These are phyloP conservation scores for Tenebrosternarchus preto DNA, from an alignment of 2,113 vertebrate genomes.

Conservation along the genomic window DNA sequence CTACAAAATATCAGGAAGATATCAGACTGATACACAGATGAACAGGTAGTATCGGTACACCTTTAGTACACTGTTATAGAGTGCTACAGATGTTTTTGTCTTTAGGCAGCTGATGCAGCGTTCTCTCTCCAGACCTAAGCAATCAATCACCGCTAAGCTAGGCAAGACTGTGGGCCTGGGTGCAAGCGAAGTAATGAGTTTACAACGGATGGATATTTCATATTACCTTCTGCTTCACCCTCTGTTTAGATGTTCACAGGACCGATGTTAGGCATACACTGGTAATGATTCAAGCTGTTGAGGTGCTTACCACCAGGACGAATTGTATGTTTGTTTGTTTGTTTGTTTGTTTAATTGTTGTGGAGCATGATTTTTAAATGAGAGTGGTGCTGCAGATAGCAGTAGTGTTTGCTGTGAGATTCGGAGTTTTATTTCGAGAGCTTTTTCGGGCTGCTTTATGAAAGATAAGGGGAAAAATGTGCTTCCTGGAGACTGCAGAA, in stretches of 20 bases:
- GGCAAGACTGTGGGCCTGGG: conserved; percentile 54
- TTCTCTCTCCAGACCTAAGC: conserved; percentile 48
- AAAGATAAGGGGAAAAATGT: neutral
- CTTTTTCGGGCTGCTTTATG: neutral
- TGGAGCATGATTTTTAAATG: neutral
- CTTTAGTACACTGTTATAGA: too few species aligned
- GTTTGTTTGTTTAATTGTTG: neutral
- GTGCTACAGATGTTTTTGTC: neutral
- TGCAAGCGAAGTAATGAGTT: conserved; percentile 69
- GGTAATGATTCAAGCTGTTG: conserved; percentile 22
- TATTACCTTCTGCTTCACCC: conserved; percentile 50
- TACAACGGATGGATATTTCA: conserved; percentile 68
- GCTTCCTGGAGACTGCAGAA: neutral
- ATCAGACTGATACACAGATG: too few species aligned
- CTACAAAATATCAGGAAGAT: too few species aligned
- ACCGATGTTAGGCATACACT: conserved; percentile 34
- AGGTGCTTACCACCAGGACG: conserved; percentile 3
- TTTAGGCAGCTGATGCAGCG: conserved; percentile 15
- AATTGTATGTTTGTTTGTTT: neutral
- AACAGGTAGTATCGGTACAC: too few species aligned
- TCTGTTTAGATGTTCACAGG: conserved; percentile 54
- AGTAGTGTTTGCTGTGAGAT: neutral
- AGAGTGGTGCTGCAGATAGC: neutral
- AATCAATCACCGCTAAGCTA: conserved; percentile 69
- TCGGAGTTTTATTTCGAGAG: neutral